Evolutionary conservation across 2,113 vertebrate species (phyloP), one percentile per base, ranked within the genome.

Genomic region (Syngnathus typhle): DNA sequence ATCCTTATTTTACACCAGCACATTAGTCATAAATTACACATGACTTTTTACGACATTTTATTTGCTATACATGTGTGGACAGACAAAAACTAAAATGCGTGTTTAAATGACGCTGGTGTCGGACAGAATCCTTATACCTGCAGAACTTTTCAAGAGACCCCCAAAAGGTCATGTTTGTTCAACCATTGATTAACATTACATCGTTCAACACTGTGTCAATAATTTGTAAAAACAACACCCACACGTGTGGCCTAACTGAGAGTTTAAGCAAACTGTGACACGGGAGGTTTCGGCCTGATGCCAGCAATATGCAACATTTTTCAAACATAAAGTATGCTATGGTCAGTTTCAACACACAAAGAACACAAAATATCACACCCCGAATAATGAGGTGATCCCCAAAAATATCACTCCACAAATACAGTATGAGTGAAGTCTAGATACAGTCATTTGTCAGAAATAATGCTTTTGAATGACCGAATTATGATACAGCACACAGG

Each of bases 321-420:
- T 74, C 69, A 64, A 52, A 61, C 78, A 75, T 72, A 75, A 74
- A 80, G 47, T 43, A 59, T 19, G 36, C 13, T 65, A 64, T 78
- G 55, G 82, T 76, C 69, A 80, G 47, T 54, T 46, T 69, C 62
- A 77, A 77, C 73, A 74, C 59, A 72, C 27, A 39, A 54, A 21
- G 71, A 64, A 46, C 58, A 55, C 63, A 68, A 38, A 60, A 69
- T 76, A 79, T 75, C 77, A 88, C 84, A 84, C 88, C 88, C 84
- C 83, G 77, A 85, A 91, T 88, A 90, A 90, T 88, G 84, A 88
- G 83, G 89, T 81, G 74, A 78, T 86, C 74, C 81, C 71, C 70
- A 71, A n/a, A 75, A 68, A 79, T 63, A 74, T 63, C 71, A 84
- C 87, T 89, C 87, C 83, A 87, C 87, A 70, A 23, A 38, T 3